phyloP scores from a whole-genome alignment of 2,888 invertebrate species.

The Pseudanteris insignis region DNA sequence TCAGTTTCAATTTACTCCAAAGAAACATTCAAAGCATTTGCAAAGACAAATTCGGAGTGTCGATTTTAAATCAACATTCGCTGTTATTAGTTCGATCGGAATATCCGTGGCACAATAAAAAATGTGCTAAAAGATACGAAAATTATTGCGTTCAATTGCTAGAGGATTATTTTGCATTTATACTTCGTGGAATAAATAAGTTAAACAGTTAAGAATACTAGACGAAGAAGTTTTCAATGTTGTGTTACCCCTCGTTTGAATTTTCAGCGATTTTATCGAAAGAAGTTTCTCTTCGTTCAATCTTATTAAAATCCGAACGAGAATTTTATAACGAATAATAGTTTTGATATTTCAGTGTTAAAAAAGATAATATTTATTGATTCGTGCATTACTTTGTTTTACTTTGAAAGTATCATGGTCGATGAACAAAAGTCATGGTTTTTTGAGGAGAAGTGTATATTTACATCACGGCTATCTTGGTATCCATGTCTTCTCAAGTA shows the following conservation, averaged over 20 bases:
- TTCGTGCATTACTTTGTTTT: too few species aligned
- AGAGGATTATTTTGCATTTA: slow-evolving; percentile 3
- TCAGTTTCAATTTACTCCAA: neutral
- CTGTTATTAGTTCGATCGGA: slow-evolving; percentile 12
- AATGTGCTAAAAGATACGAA: slow-evolving; percentile 9
- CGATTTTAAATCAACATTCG: slow-evolving; percentile 4
- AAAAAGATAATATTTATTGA: too few species aligned
- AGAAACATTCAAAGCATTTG: slow-evolving; percentile 10
- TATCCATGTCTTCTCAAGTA: too few species aligned
- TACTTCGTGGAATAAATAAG: slow-evolving; percentile 2
- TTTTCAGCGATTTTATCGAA: slow-evolving; percentile 13
- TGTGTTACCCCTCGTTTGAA: slow-evolving; percentile 15
- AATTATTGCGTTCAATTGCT: slow-evolving; percentile 11
- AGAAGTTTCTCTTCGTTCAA: slow-evolving; percentile 16
- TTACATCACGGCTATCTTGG: too few species aligned
- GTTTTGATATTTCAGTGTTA: too few species aligned
- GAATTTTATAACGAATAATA: slow-evolving; percentile 15
- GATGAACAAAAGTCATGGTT: too few species aligned
- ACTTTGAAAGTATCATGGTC: too few species aligned
- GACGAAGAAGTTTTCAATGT: slow-evolving; percentile 7
- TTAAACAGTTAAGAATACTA: slow-evolving; percentile 5
- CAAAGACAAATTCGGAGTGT: slow-evolving; percentile 8
- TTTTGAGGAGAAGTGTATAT: too few species aligned
- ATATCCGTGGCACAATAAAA: slow-evolving; percentile 1
- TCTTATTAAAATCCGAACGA: slow-evolving; percentile 13